These are phyloP conservation scores for Dendropsophus ebraccatus DNA, from an alignment of 2,113 vertebrate genomes.

Conservation along the genomic window DNA sequence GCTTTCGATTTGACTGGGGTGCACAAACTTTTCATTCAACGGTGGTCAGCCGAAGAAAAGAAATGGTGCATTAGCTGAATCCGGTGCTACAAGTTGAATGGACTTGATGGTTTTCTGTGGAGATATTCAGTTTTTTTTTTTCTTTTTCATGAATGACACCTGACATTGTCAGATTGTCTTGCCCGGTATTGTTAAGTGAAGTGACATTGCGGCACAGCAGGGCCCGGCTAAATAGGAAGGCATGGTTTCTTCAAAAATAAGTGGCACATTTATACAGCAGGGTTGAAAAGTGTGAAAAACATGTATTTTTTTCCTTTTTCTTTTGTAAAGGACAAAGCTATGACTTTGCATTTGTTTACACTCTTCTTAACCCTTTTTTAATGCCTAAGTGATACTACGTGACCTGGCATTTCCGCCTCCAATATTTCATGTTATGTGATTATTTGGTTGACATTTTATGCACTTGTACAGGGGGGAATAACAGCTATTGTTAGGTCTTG, in stretches of 20 bases:
- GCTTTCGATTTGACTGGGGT: not conserved
- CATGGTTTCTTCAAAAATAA: not conserved
- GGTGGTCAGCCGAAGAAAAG: not conserved
- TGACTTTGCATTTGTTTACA: constrained; percentile 61
- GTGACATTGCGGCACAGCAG: constrained; percentile 57
- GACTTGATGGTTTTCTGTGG: not conserved
- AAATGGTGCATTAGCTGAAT: too few relatives aligned
- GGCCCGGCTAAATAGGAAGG: not conserved
- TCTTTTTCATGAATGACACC: constrained; percentile 59
- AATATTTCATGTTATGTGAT: not conserved
- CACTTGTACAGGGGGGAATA: not conserved
- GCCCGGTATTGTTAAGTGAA: constrained; percentile 61
- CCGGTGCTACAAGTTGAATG: not conserved
- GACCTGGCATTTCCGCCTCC: constrained; percentile 31
- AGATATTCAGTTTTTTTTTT: not conserved
- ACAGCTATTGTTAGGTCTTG: not conserved
- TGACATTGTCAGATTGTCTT: constrained; percentile 48
- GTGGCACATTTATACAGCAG: not conserved
- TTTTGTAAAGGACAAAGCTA: constrained; percentile 60
- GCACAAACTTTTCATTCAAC: not conserved
- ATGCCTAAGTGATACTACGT: not conserved
- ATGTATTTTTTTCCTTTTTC: constrained; percentile 9
- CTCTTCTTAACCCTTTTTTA: not conserved
- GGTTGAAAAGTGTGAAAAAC: constrained; percentile 17
- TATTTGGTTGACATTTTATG: constrained; percentile 50